phyloP scores from a whole-genome alignment of 2,113 vertebrate species.

The Sinocyclocheilus anophthalmus region DNA sequence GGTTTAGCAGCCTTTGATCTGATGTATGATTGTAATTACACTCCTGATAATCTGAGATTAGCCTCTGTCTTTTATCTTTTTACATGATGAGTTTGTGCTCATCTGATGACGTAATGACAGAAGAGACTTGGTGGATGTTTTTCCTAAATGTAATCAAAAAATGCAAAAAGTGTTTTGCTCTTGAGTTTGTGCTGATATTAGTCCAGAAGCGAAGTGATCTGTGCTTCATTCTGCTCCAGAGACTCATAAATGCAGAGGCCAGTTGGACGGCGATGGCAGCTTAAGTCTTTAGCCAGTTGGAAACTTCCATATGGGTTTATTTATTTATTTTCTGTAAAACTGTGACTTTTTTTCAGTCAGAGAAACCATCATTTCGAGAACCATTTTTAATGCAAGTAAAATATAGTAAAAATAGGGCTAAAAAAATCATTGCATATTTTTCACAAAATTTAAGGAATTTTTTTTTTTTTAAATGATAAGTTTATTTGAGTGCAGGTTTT shows the following conservation, averaged over 20 bases:
- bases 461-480: no score
- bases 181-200: not conserved
- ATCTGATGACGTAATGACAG: not conserved
- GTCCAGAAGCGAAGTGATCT: not conserved
- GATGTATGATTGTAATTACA: constrained; percentile 52
- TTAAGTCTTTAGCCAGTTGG: not conserved
- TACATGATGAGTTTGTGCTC: constrained; percentile 44
- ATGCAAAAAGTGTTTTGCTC: constrained; percentile 16
- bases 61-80: constrained; percentile 54
- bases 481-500: no score
- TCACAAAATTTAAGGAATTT: no score
- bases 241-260: constrained; percentile 19
- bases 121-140: no score
- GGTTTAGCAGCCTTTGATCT: no score
- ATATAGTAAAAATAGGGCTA: not conserved
- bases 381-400: no score
- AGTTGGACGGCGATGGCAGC: constrained; percentile 12
- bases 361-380: not conserved
- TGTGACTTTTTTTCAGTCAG: not conserved
- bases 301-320: not conserved
- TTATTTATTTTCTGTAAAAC: not conserved
- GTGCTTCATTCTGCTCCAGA: not conserved
- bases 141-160: constrained; percentile 47
- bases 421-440: not conserved
- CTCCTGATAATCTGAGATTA: constrained; percentile 61